Evolutionary conservation across 2,888 invertebrate species (phyloP).

Genomic region (Stictocephala bisonia): DNA sequence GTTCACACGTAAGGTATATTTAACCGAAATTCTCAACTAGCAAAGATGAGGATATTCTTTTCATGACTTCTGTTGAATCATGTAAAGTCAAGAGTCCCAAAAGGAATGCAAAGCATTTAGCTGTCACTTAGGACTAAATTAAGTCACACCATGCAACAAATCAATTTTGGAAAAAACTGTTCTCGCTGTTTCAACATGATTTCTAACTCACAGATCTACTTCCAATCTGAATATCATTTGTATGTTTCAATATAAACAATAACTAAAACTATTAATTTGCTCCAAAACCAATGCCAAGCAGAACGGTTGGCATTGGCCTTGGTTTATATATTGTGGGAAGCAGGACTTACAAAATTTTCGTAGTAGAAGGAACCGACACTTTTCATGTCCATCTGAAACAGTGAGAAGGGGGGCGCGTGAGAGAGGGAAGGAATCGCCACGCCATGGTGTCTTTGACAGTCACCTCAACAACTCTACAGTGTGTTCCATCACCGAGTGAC

Average conservation of each 20-base stretch:
- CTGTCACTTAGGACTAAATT: background rate
- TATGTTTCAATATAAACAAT: background rate
- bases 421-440: constrained; percentile 39
- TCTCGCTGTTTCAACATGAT: constrained; percentile 34
- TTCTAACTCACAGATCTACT: background rate
- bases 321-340: constrained; percentile 3
- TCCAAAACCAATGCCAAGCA: constrained; percentile 20
- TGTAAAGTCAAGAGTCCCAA: too few relatives aligned
- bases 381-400: constrained; percentile 95
- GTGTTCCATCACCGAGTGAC: too few relatives aligned
- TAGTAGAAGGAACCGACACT: constrained; percentile 96
- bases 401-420: constrained; percentile 49
- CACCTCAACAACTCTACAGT: constrained; percentile 37
- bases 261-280: background rate
- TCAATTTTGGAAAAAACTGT: background rate
- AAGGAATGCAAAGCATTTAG: constrained; percentile 24
- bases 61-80: too few relatives aligned
- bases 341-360: constrained; percentile 91
- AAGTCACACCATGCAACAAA: constrained; percentile 46
- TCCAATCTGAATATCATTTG: background rate
- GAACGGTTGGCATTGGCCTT: constrained; percentile 10
- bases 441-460: constrained; percentile 50
- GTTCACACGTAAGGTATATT: too few relatives aligned
- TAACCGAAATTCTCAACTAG: too few relatives aligned
- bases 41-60: too few relatives aligned